phyloP scores from a whole-genome alignment of 2,888 invertebrate species.

The Temnothorax unifasciatus region DNA sequence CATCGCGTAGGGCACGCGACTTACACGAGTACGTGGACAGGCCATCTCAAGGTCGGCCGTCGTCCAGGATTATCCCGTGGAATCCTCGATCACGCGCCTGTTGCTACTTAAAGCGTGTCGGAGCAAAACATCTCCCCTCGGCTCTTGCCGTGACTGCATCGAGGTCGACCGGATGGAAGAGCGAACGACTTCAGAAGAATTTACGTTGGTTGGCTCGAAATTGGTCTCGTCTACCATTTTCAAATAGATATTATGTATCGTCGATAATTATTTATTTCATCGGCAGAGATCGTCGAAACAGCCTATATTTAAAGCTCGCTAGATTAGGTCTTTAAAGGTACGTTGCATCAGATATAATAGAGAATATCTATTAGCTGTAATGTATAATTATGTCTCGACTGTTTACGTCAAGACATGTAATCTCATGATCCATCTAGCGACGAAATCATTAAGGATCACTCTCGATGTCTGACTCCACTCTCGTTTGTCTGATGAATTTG shows the following conservation, averaged over 20 bases:
- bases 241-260: conserved; percentile 38
- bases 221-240: conserved; percentile 61
- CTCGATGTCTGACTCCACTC: background rate
- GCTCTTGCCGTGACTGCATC: conserved; percentile 53
- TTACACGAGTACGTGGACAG: conserved; percentile 60
- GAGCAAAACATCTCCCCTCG: conserved; percentile 68
- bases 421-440: conserved; percentile 21
- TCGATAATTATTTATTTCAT: conserved; percentile 44
- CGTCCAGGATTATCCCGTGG: conserved; percentile 73
- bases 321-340: conserved; percentile 9
- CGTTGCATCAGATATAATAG: conserved; percentile 2
- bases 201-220: conserved; percentile 67
- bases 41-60: conserved; percentile 72
- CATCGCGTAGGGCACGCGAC: conserved; percentile 77
- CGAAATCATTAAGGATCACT: conserved; percentile 18
- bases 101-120: conserved; percentile 59
- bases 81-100: conserved; percentile 71
- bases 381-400: conserved; percentile 36
- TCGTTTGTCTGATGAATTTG: conserved; percentile 16
- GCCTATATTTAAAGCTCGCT: conserved; percentile 30
- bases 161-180: conserved; percentile 71
- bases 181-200: conserved; percentile 69
- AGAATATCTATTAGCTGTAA: conserved; percentile 40
- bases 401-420: conserved; percentile 24
- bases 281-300: conserved; percentile 39